These are phyloP conservation scores for Eubasilissa regina DNA, from an alignment of 1,140 invertebrate species.

Conservation along the genomic window DNA sequence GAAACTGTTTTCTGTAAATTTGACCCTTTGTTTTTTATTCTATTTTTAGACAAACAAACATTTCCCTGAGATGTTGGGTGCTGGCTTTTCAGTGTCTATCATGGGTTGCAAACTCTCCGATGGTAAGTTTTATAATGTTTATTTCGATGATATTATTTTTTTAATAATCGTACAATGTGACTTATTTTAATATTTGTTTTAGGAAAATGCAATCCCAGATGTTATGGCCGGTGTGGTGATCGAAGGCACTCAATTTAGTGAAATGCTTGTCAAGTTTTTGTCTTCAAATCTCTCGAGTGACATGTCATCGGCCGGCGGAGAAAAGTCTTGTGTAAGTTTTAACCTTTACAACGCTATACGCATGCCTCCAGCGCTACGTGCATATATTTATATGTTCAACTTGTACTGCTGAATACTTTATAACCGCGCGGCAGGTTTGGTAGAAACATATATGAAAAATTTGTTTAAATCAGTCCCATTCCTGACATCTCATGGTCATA, in stretches of 20 bases:
- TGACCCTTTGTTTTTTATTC: not conserved
- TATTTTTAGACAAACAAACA: slow-evolving; percentile 66
- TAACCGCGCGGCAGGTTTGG: no score
- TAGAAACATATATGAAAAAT: no score
- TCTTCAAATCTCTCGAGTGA: slow-evolving; percentile 55
- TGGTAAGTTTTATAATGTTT: slow-evolving; percentile 60
- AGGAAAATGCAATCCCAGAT: slow-evolving; percentile 51
- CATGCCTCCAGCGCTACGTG: no score
- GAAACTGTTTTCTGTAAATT: no score
- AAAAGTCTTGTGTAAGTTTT: slow-evolving; percentile 52
- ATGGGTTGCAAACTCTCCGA: slow-evolving; percentile 65
- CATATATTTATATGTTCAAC: no score
- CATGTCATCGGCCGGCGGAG: slow-evolving; percentile 44
- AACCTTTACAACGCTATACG: no score
- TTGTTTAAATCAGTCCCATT: no score
- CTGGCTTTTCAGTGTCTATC: slow-evolving; percentile 70
- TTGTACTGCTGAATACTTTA: no score
- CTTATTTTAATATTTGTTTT: not conserved
- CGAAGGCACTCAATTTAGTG: slow-evolving; percentile 50
- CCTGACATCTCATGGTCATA: no score
- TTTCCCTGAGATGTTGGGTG: slow-evolving; percentile 70
- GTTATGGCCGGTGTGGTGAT: slow-evolving; percentile 54
- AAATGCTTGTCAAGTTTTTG: slow-evolving; percentile 57
- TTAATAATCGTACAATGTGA: not conserved
- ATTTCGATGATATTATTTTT: not conserved